Evolutionary conservation across 2,113 vertebrate species (phyloP).

Genomic region (Bubo scandiacus): DNA sequence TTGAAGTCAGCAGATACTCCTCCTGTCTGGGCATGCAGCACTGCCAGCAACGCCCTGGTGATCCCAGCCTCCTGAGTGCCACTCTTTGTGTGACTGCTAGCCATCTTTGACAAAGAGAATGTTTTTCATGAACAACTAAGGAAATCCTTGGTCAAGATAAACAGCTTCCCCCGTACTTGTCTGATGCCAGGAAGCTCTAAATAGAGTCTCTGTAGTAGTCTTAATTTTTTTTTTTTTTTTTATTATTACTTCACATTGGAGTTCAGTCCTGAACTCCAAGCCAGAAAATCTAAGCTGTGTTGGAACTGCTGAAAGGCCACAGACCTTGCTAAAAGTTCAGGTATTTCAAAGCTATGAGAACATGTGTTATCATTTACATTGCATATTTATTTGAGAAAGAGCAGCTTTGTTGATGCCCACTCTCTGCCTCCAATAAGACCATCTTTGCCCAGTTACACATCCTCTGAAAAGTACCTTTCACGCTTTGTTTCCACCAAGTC

Average conservation of each 20-base stretch:
- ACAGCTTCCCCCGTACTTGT: conserved; percentile 22
- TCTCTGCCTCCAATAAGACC: not conserved
- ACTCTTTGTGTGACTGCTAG: conserved; percentile 49
- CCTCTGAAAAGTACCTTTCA: not conserved
- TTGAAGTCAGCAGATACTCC: conserved; percentile 17
- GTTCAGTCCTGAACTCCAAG: conserved; percentile 20
- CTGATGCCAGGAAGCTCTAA: conserved; percentile 72
- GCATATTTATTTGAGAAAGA: not conserved
- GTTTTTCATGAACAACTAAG: conserved; percentile 60
- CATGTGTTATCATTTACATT: not conserved
- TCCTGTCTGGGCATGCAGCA: not conserved
- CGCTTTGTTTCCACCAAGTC: not conserved
- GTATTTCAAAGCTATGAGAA: conserved; percentile 31
- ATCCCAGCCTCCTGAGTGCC: conserved; percentile 42
- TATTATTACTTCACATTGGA: conserved; percentile 47
- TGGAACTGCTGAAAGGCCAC: conserved; percentile 60
- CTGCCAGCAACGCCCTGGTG: not conserved
- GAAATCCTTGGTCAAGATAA: conserved; percentile 70
- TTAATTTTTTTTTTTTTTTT: not conserved
- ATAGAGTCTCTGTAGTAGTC: conserved; percentile 68
- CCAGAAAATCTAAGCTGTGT: conserved; percentile 61
- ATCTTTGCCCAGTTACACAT: not conserved
- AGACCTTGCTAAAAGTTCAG: conserved; percentile 22
- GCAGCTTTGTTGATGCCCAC: not conserved
- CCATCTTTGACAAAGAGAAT: conserved; percentile 39